Base-by-base conservation (phyloP, 1,140 invertebrate genomes). In the Drosophila virilis region DNA sequence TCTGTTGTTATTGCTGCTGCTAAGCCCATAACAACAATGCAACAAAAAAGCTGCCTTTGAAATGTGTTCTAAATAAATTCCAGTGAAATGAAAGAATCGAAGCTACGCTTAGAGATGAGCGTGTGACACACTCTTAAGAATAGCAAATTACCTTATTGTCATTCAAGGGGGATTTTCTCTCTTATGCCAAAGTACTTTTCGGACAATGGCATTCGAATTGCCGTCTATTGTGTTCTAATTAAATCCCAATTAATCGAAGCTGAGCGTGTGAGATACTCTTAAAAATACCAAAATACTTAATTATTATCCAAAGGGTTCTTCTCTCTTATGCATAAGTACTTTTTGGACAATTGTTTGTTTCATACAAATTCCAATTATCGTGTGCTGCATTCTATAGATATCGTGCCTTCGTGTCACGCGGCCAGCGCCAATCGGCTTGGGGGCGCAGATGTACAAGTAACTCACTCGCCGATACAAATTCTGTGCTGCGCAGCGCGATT, bases 1-100 rank as follows among this genome's bases (percentile, higher is more conserved):
- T 75, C 74, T 88, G 78, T 85, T 78, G 42, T 46, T 69, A 12
- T 48, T 77, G 45, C 22, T 67, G 54, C 54, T 62, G 45, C 60
- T 74, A 73, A 70, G 58, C 59, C 72, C 32, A 50, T 43, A 71
- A 59, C 70, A 64, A 58, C 54, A 78, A 45, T 40, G 54, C 40
- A 74, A 54, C 78, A 67, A 66, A 78, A 59, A 65, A 58, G 40
- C 37, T 57, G 58, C 66, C 52, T 72, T 43, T 73, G 62, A 77
- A 74, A 89, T 89, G 84, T 89, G 84, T 89, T 89, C 84, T 89
- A 89, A 90, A 89, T 89, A 89, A 89, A 89, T 89, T 89, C 84
- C 84, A 89, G 74, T 61, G 84, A 88, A 88, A 83, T 80, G 59
- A 83, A 89, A 78, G 66, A 75, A 75, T 52, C 40, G 54, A 69